These are phyloP conservation scores for Muscicapa comitata DNA, from an alignment of 2,797 vertebrate genomes.

Conservation along the genomic window DNA sequence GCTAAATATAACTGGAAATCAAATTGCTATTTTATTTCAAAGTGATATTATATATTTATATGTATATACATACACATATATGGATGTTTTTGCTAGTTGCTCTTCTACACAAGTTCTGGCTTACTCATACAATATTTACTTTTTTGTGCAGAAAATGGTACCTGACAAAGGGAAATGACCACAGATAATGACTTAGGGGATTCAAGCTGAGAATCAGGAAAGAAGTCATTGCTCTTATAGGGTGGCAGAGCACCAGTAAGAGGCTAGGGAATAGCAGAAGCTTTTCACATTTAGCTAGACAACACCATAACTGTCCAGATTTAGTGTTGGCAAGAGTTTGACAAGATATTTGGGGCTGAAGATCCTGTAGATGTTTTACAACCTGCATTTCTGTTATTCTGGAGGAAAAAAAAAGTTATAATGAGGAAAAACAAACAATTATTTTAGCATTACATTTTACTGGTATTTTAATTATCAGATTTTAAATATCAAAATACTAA, in stretches of 20 bases:
- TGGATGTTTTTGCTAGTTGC: background rate
- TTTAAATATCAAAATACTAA: background rate
- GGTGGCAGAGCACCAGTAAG: background rate
- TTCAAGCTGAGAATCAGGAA: background rate
- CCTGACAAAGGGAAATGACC: background rate
- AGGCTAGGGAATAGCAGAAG: background rate
- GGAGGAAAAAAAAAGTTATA: background rate
- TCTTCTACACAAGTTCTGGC: background rate
- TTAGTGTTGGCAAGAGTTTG: background rate
- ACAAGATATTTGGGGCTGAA: background rate
- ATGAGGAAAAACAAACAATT: background rate
- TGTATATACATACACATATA: background rate
- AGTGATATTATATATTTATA: background rate
- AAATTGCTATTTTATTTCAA: background rate
- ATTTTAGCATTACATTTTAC: background rate
- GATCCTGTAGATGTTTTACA: background rate
- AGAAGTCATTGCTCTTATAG: background rate
- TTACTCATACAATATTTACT: background rate
- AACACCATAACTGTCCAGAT: background rate
- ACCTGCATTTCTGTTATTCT: background rate
- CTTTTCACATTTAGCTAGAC: background rate
- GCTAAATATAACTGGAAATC: background rate
- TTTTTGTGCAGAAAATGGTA: background rate
- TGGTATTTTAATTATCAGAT: background rate
- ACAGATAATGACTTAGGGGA: background rate